phyloP scores from a whole-genome alignment of 2,797 vertebrate genomes.

The Lycodopsis pacificus region DNA sequence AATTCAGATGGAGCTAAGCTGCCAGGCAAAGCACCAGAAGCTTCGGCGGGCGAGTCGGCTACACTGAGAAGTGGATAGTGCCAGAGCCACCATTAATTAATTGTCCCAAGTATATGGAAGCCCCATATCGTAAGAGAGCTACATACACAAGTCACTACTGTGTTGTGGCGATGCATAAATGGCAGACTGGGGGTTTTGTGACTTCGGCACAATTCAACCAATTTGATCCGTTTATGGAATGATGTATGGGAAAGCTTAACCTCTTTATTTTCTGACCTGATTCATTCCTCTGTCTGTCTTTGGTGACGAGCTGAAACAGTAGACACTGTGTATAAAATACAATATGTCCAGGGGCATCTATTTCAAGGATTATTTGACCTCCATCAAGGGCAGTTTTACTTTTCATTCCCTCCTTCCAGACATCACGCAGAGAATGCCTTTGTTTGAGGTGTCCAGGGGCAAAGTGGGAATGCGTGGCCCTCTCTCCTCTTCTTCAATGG shows the following conservation, averaged over 20 bases:
- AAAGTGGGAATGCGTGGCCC: constrained; percentile 63
- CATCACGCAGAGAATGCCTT: constrained; percentile 52
- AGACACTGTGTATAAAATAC: not conserved
- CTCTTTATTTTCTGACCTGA: constrained; percentile 2
- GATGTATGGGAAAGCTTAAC: constrained; percentile 4
- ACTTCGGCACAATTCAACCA: constrained; percentile 1
- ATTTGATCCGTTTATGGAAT: constrained; percentile 4
- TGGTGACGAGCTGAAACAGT: constrained; percentile 6
- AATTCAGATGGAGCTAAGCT: constrained; percentile 1
- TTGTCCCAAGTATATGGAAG: too few species aligned
- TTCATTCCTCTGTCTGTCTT: constrained; percentile 12
- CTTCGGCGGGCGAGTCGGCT: too few species aligned
- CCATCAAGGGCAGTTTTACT: constrained; percentile 28
- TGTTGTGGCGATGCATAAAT: not conserved
- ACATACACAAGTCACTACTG: not conserved
- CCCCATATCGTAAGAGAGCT: not conserved
- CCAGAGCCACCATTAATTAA: too few species aligned
- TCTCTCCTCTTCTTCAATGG: constrained; percentile 53
- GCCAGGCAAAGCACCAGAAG: not conserved
- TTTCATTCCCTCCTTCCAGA: not conserved
- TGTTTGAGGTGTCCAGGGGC: constrained; percentile 63
- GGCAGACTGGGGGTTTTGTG: constrained; percentile 3
- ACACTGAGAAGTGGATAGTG: too few species aligned
- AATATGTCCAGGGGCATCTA: not conserved
- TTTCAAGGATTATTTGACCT: constrained; percentile 5